phyloP scores from a whole-genome alignment of 2,797 vertebrate genomes.

The Acanthiza pusilla region DNA sequence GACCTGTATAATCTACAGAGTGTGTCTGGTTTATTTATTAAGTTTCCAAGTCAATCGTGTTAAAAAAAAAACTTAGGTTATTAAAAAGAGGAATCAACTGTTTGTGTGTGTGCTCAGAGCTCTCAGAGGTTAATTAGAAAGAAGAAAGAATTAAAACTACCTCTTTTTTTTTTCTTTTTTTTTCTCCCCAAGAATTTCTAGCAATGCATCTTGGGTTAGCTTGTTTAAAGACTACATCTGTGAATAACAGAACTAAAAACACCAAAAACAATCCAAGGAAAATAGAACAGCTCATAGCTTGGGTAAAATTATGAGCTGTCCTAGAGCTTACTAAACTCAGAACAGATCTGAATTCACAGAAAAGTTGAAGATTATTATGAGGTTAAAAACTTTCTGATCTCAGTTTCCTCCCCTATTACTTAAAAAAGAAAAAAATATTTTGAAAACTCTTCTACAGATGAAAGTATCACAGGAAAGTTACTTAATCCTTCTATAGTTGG shows the following conservation, averaged over 20 bases:
- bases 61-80: not conserved
- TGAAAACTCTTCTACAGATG: not conserved
- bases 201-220: not conserved
- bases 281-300: not conserved
- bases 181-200: not conserved
- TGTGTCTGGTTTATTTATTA: not conserved
- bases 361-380: not conserved
- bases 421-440: not conserved
- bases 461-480: not conserved
- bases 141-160: not conserved
- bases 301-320: not conserved
- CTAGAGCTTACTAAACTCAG: not conserved
- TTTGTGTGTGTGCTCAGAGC: not conserved
- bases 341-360: not conserved
- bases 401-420: not conserved
- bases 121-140: conserved; percentile 10
- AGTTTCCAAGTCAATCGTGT: not conserved
- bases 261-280: not conserved
- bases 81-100: not conserved
- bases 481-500: not conserved
- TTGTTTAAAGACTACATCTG: not conserved
- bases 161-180: not conserved
- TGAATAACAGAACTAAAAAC: not conserved
- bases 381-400: not conserved
- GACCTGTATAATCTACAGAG: not conserved